Base-by-base conservation (phyloP, 2,888 invertebrate genomes). In the Thysanoteuthis rhombus region DNA sequence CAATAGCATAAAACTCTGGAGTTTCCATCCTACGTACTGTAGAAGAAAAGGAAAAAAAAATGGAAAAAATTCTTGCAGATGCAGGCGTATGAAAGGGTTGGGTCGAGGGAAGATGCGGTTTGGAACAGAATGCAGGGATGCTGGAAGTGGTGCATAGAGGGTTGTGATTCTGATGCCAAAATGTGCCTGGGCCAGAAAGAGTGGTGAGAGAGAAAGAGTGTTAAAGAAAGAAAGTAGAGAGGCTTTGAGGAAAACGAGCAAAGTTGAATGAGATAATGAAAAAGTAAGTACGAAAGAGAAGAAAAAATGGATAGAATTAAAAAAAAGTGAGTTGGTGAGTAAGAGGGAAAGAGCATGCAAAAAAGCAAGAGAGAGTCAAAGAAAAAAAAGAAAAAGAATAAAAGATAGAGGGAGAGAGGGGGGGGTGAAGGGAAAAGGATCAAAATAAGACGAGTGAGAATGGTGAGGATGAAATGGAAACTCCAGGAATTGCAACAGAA, bases 331-430 rank as follows among this genome's bases (percentile, higher is more conserved):
- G 75, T 75, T 3, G 8, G n/a, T 75, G n/a, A 75, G n/a, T 12
- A 8, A n/a, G n/a, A n/a, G n/a, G n/a, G n/a, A 10, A n/a, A 6
- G 32, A 10, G 16, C 12, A 1, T n/a, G 6, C 1, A n/a, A n/a
- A 16, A 12, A 16, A 10, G 75, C 6, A 2, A 75, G n/a, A n/a
- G 75, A 75, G 75, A n/a, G n/a, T n/a, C n/a, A n/a, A n/a, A n/a
- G n/a, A n/a, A n/a, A 1, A 75, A n/a, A 75, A n/a, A 75, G 12
- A 75, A n/a, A 75, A 1, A n/a, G 75, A n/a, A 0, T 16, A 22
- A 75, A 6, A 75, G 75, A 75, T 32, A 75, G 32, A n/a, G n/a
- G 8, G n/a, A 75, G n/a, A 75, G n/a, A 75, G 0, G 19, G 75
- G 10, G 5, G n/a, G 19, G 36, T 10, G n/a, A n/a, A 75, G n/a